phyloP scores from a whole-genome alignment of 2,113 vertebrate genomes.

The Cephalopholis sonnerati region DNA sequence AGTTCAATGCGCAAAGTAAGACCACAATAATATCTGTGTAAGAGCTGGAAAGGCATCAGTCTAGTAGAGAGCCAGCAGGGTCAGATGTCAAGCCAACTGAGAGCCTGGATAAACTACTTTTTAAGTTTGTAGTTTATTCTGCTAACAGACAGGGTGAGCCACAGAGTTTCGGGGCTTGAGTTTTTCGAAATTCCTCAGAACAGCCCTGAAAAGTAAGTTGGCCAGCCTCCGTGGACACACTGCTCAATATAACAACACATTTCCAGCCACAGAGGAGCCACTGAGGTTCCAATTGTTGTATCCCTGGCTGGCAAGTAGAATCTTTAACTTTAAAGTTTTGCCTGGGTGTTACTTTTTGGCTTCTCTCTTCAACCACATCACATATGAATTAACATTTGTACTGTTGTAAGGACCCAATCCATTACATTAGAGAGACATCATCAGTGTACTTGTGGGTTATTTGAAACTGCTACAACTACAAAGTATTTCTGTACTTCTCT shows the following conservation, averaged over 20 bases:
- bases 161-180: constrained; percentile 7
- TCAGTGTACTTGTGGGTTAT: not conserved
- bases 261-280: not conserved
- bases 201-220: not conserved
- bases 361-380: not conserved
- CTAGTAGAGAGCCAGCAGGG: constrained; percentile 18
- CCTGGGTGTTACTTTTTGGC: not conserved
- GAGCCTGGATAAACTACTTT: constrained; percentile 21
- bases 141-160: constrained; percentile 9
- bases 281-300: constrained; percentile 1
- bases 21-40: constrained; percentile 11
- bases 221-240: not conserved
- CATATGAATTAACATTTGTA: too few relatives aligned
- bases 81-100: constrained; percentile 27
- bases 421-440: not conserved
- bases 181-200: constrained; percentile 2
- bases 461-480: not conserved
- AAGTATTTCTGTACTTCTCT: not conserved
- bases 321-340: not conserved
- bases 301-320: not conserved
- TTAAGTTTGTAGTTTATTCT: constrained; percentile 39
- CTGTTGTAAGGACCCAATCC: not conserved
- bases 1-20: not conserved
- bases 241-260: not conserved
- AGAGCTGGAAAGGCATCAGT: constrained; percentile 28